These are phyloP conservation scores for Nasua narica DNA, from an alignment of 2,797 vertebrate species.

Conservation along the genomic window DNA sequence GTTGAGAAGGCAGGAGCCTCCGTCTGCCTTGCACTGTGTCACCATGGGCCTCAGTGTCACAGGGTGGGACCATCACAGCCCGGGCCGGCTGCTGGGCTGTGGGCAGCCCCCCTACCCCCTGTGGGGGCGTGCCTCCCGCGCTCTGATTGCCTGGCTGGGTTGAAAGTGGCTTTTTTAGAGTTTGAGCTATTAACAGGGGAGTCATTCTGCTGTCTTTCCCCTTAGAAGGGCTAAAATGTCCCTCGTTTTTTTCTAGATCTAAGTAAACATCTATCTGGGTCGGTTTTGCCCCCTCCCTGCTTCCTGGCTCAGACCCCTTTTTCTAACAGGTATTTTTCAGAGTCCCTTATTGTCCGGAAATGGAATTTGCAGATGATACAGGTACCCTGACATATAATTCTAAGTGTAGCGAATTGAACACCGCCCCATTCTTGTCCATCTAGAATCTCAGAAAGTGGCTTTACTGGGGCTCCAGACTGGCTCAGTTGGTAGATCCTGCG, in stretches of 20 bases:
- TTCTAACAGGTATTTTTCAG: not conserved
- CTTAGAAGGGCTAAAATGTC: rapidly evolving
- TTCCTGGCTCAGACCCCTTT: not conserved
- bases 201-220: not conserved
- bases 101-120: rapidly evolving
- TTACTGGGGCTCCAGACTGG: not conserved
- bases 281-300: rapidly evolving
- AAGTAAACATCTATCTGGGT: no score
- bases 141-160: not conserved
- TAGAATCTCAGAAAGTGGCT: not conserved
- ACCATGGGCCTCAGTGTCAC: not conserved
- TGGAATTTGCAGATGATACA: rapidly evolving
- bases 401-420: no score
- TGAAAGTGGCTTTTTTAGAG: not conserved
- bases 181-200: no score
- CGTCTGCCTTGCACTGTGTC: rapidly evolving
- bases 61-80: rapidly evolving
- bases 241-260: no score
- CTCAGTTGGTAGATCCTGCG: not conserved
- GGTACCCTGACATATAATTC: no score
- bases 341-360: not conserved
- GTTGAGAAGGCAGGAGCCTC: no score
- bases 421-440: not conserved
- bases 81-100: not conserved
- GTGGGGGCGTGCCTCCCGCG: rapidly evolving